Evolutionary conservation across 2,113 vertebrate genomes (phyloP), one percentile per base, ranked within the genome.

Genomic region (Seriola quinqueradiata): DNA sequence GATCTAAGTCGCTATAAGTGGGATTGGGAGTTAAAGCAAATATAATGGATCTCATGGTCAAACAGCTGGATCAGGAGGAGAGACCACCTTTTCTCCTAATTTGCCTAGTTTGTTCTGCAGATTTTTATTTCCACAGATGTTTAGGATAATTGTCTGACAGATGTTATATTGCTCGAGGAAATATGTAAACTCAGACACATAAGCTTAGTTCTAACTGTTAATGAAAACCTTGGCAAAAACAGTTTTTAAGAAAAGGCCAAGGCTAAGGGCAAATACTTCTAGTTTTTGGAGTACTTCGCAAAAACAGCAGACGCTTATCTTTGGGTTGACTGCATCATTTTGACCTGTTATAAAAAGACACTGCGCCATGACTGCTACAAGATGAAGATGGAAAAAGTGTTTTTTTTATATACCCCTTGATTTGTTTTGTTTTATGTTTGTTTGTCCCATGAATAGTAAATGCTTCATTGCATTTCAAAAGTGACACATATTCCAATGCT

Each of bases 311-410:
- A 71, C 44, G 17, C 6, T 52, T 66, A 46, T 28, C 60, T 4
- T 34, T 9, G 13, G 32, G 9, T n/a, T 16, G 21, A 55, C 10
- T 36, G 25, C 25, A 42, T 48, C 63, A 13, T 82, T 60, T 52
- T 70, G 9, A n/a, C 32, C 52, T 57, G 23, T 70, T 77, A 25
- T 36, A 17, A 40, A 59, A 66, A 32, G 65, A 66, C n/a, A 61
- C 17, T 60, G 19, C 8, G 6, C 16, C 40, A 19, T 13, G 34
- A 34, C 32, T 44, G 36, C 6, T 44, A 10, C 12, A 2, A 11
- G 40, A 21, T 63, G 4, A 14, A 19, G n/a, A 59, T n/a, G 16
- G 5, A 25, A 40, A 16, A 44, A 5, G 1, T 63, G 40, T 4
- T 28, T 65, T 4, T 21, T 2, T 58, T 16, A 64, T 3, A 38